A percentile compares a stretch with the other conserved stretches of the same genome.
These are phyloP conservation scores for Scaptomyza caliginosa DNA, from an alignment of 2,888 invertebrate genomes.

Conservation along the genomic window DNA sequence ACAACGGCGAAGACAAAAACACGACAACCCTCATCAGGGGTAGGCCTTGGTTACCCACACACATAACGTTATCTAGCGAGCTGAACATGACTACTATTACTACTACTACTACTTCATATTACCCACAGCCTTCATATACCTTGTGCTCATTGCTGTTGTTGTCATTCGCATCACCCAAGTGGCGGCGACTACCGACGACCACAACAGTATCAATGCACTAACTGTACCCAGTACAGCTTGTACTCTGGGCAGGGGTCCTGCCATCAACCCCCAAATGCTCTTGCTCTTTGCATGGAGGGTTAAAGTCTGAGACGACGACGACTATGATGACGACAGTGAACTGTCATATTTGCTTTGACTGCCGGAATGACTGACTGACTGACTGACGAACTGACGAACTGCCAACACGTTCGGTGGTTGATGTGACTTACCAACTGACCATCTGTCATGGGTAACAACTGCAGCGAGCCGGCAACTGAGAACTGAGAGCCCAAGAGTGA, in stretches of 20 bases:
- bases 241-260: constrained; percentile 36
- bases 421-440: constrained; percentile 80
- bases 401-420: constrained; percentile 68
- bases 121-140: constrained; percentile 28
- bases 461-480: constrained; percentile 5
- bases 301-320: constrained; percentile 64
- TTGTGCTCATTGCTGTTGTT: constrained; percentile 37
- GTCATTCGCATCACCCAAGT: constrained; percentile 65
- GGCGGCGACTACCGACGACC: constrained; percentile 68
- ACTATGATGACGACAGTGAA: constrained; percentile 64
- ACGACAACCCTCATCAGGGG: constrained; percentile 58
- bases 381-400: constrained; percentile 51
- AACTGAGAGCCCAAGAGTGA: not conserved
- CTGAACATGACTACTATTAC: constrained; percentile 34
- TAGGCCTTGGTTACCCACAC: constrained; percentile 49
- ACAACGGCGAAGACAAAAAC: constrained; percentile 29
- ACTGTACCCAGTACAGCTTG: constrained; percentile 72
- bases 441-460: constrained; percentile 76
- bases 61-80: constrained; percentile 38
- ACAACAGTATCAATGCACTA: constrained; percentile 83
- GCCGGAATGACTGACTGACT: constrained; percentile 52
- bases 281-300: constrained; percentile 61
- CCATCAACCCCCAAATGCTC: constrained; percentile 71
- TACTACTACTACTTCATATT: constrained; percentile 7
- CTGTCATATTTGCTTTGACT: constrained; percentile 73